A percentile compares a stretch with the other conserved stretches of the same genome.
These are phyloP conservation scores for Megastigmus dorsalis DNA, from an alignment of 2,888 invertebrate species.

Conservation along the genomic window DNA sequence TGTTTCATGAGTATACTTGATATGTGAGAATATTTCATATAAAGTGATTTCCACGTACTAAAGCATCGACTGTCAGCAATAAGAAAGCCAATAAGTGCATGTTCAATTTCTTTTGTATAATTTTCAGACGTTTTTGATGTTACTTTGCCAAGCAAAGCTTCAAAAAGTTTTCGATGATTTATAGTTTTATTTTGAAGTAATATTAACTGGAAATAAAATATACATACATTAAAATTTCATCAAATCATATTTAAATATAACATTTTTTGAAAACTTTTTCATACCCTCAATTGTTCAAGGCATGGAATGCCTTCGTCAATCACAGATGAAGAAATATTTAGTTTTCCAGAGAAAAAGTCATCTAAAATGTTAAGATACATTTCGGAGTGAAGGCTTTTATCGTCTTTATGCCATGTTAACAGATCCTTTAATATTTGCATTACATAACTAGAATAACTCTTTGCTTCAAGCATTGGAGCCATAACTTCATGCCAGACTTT, in stretches of 20 bases:
- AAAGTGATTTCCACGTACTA: slow-evolving; percentile 81
- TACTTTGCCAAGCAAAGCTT: slow-evolving; percentile 81
- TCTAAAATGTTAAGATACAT: slow-evolving; percentile 79
- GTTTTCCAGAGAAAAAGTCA: slow-evolving; percentile 77
- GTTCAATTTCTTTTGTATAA: slow-evolving; percentile 78
- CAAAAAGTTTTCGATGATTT: slow-evolving; percentile 76
- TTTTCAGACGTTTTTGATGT: slow-evolving; percentile 76
- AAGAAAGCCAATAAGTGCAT: slow-evolving; percentile 79
- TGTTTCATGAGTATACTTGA: slow-evolving; percentile 80
- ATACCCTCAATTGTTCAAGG: slow-evolving; percentile 78
- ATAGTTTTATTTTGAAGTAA: slow-evolving; percentile 69
- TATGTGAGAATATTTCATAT: slow-evolving; percentile 80
- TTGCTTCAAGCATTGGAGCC: slow-evolving; percentile 83
- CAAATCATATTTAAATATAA: slow-evolving; percentile 17
- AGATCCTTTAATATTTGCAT: slow-evolving; percentile 79
- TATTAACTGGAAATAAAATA: slow-evolving; percentile 66
- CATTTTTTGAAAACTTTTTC: slow-evolving; percentile 24
- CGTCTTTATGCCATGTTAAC: slow-evolving; percentile 73
- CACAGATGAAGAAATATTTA: slow-evolving; percentile 77
- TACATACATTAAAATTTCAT: slow-evolving; percentile 24
- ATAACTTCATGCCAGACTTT: slow-evolving; percentile 86
- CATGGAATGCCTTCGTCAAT: slow-evolving; percentile 77
- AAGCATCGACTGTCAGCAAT: slow-evolving; percentile 80
- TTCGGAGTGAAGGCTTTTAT: slow-evolving; percentile 74
- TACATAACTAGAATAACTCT: slow-evolving; percentile 82